Conservation (phyloP, 2,797 vertebrate genomes). For the Argya squamiceps region DNA sequence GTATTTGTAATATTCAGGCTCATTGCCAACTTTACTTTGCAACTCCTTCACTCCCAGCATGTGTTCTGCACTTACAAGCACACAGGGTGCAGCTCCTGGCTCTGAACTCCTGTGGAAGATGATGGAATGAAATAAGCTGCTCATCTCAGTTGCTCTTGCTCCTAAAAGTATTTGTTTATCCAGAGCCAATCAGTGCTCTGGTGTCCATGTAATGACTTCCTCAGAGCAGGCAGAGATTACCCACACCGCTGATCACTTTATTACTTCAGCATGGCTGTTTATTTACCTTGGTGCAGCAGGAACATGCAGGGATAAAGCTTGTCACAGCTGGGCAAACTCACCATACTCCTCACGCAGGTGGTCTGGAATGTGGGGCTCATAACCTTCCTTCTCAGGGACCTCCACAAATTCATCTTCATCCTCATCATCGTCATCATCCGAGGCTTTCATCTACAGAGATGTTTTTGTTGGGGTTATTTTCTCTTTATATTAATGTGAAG, state of each 20-base stretch:
- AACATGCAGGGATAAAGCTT: constrained; percentile 62
- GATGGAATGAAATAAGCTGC: constrained; percentile 55
- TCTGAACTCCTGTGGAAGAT: constrained; percentile 5
- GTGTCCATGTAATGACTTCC: constrained; percentile 71
- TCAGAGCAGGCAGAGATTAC: constrained; percentile 71
- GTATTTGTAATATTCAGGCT: background rate
- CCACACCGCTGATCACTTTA: constrained; percentile 70
- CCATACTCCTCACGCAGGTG: constrained; percentile 88
- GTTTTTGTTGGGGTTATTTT: background rate
- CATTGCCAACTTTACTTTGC: background rate
- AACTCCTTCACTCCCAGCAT: background rate
- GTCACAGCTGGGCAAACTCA: constrained; percentile 82
- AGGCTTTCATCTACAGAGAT: constrained; percentile 72
- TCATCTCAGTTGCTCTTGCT: background rate
- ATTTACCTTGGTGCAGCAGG: constrained; percentile 74
- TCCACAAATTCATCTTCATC: constrained; percentile 89
- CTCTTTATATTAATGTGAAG: background rate
- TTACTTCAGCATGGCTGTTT: constrained; percentile 76
- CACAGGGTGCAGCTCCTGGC: background rate
- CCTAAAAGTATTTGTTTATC: constrained; percentile 71
- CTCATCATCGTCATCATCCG: constrained; percentile 28
- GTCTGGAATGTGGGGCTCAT: constrained; percentile 88
- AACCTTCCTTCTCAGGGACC: constrained; percentile 95
- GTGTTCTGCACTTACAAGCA: background rate
- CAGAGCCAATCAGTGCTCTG: constrained; percentile 31